Percentiles rank a stretch among this genome's conserved stretches.
These are phyloP conservation scores for Oxycera nigricornis DNA, from an alignment of 2,888 invertebrate species.

Conservation along the genomic window DNA sequence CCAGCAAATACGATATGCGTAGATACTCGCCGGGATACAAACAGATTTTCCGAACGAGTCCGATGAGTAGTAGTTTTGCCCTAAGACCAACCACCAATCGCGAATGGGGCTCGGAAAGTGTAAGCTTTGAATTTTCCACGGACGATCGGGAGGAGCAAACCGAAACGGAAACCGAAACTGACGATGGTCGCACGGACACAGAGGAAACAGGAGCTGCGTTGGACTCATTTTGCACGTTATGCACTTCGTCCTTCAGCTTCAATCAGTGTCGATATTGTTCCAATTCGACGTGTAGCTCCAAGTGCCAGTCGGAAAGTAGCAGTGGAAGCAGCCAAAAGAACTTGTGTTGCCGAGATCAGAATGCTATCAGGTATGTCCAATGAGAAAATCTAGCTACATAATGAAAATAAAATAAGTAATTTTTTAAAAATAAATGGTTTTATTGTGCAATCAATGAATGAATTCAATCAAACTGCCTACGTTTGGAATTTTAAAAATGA, in stretches of 20 bases:
- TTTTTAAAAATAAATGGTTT: too few species aligned
- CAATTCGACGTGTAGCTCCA: slow-evolving; percentile 59
- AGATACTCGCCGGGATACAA: slow-evolving; percentile 53
- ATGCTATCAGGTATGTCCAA: slow-evolving; percentile 48
- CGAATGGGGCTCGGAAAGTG: slow-evolving; percentile 53
- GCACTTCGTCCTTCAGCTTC: slow-evolving; percentile 62
- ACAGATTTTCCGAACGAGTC: slow-evolving; percentile 50
- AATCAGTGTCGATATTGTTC: slow-evolving; percentile 59
- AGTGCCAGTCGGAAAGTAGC: slow-evolving; percentile 55
- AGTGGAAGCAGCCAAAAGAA: slow-evolving; percentile 31
- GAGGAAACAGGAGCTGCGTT: slow-evolving; percentile 44
- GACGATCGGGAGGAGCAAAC: slow-evolving; percentile 51
- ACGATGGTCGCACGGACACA: slow-evolving; percentile 36
- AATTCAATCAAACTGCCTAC: too few species aligned
- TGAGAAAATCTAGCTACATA: too few species aligned
- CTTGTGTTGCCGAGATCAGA: slow-evolving; percentile 49
- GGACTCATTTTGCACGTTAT: slow-evolving; percentile 61
- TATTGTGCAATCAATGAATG: too few species aligned
- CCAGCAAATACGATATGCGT: slow-evolving; percentile 58
- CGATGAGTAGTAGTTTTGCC: slow-evolving; percentile 52
- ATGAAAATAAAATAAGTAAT: too few species aligned
- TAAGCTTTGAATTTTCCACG: slow-evolving; percentile 57
- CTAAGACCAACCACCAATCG: slow-evolving; percentile 32
- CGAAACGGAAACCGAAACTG: slow-evolving; percentile 39
- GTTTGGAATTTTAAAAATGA: too few species aligned